Conservation (phyloP, 2,797 vertebrate species). For the Diplodus puntazzo region DNA sequence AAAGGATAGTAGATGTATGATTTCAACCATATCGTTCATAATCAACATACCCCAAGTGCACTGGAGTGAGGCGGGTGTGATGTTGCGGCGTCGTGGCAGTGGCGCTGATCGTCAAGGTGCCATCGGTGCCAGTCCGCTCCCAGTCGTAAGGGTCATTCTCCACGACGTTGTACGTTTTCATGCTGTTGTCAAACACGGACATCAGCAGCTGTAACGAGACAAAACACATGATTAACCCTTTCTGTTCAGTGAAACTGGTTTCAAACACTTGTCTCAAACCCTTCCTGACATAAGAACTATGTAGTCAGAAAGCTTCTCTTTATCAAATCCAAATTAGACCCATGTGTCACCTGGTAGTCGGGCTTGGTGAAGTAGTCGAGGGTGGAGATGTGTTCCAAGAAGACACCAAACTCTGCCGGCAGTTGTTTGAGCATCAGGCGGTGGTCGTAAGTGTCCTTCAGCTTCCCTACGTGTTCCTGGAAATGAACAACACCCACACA, state of each 20-base stretch:
- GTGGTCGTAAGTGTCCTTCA: conserved; percentile 98
- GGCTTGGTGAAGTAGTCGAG: conserved; percentile 99
- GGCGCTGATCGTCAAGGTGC: conserved; percentile 90
- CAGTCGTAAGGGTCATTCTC: conserved; percentile 98
- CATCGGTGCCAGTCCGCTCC: conserved; percentile 94
- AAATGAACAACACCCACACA: conserved; percentile 18
- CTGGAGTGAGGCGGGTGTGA: conserved; percentile 96
- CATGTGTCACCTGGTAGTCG: conserved; percentile 92
- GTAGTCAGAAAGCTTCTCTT: neutral
- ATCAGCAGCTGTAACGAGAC: conserved; percentile 90
- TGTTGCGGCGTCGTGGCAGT: conserved; percentile 93
- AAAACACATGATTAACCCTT: neutral
- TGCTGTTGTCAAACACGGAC: conserved; percentile 97
- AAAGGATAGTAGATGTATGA: neutral
- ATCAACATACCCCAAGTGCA: conserved; percentile 92
- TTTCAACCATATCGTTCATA: neutral
- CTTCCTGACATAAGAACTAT: neutral
- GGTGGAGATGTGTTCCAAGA: conserved; percentile 94
- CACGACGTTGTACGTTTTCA: conserved; percentile 94
- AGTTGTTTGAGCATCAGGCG: conserved; percentile 98
- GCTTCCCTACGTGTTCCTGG: conserved; percentile 98
- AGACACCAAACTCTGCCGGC: conserved; percentile 93
- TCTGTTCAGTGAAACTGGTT: neutral
- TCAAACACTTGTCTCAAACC: neutral
- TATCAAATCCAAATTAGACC: neutral